phyloP scores from a whole-genome alignment of 1,140 invertebrate species.

The Theocolax elegans region DNA sequence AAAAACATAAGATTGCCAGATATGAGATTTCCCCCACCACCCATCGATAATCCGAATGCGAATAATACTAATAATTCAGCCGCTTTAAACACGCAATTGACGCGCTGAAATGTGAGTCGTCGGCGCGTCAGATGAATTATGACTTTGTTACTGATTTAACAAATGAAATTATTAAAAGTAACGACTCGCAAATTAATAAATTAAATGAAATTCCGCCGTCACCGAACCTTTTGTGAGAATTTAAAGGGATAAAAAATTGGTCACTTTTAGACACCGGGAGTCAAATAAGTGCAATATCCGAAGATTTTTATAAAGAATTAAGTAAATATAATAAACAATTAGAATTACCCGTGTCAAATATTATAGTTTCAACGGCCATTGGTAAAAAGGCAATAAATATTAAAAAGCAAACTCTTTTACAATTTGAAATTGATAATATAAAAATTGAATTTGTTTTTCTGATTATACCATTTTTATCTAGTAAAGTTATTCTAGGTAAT shows the following conservation, averaged over 20 bases:
- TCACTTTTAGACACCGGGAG: conserved; percentile 36
- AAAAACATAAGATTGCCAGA: too few species aligned
- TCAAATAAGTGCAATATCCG: conserved; percentile 44
- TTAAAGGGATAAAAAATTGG: not conserved
- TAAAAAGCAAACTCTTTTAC: conserved; percentile 23
- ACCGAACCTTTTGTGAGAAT: too few species aligned
- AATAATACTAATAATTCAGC: too few species aligned
- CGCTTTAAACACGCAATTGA: not conserved
- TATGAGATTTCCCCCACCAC: too few species aligned
- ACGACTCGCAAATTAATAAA: too few species aligned
- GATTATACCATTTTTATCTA: conserved; percentile 31
- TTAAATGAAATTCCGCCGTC: too few species aligned
- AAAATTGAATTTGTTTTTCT: conserved; percentile 12
- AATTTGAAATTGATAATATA: not conserved
- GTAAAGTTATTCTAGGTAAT: conserved; percentile 3
- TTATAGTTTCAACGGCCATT: conserved; percentile 39
- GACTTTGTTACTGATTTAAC: too few species aligned
- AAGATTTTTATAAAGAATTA: conserved; percentile 42
- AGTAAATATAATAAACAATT: conserved; percentile 8
- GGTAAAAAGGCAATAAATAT: conserved; percentile 35
- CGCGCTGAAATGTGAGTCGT: not conserved
- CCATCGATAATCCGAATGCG: too few species aligned
- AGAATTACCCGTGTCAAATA: conserved; percentile 45
- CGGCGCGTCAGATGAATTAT: not conserved
- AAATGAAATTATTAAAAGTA: not conserved